phyloP scores from a whole-genome alignment of 2,797 vertebrate species.

The Rhynchotus rufescens region DNA sequence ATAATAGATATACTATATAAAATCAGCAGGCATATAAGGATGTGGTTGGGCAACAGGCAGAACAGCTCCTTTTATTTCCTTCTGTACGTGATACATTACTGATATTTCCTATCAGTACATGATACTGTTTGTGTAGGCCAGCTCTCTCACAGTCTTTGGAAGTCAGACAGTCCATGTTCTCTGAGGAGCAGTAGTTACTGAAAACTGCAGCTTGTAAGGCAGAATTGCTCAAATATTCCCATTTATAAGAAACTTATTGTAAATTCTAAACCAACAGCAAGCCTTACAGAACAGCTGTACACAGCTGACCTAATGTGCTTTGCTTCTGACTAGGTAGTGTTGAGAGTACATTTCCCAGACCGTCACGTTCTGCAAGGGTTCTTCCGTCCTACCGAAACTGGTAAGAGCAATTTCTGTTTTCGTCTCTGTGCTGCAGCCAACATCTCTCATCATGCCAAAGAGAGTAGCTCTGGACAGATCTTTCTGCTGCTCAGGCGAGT shows the following conservation, averaged over 20 bases:
- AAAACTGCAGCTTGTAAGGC: neutral
- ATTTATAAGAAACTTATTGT: neutral
- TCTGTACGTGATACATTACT: neutral
- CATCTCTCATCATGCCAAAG: neutral
- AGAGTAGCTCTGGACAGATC: neutral
- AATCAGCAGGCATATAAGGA: neutral
- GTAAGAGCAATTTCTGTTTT: conserved; percentile 69
- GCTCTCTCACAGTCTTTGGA: neutral
- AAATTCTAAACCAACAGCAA: neutral
- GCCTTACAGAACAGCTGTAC: neutral
- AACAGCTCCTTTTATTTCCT: neutral
- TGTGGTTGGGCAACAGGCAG: neutral
- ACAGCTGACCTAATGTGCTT: neutral
- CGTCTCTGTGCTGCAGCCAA: neutral
- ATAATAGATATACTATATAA: neutral
- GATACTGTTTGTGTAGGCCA: neutral
- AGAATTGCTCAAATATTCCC: neutral
- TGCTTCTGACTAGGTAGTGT: conserved; percentile 84
- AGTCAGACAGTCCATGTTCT: neutral
- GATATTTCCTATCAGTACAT: too few relatives aligned
- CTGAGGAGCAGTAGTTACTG: neutral
- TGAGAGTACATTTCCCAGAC: conserved; percentile 95
- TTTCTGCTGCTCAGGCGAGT: neutral
- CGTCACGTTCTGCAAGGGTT: conserved; percentile 92
- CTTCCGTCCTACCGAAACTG: conserved; percentile 92